Percentiles rank a stretch among this genome's conserved stretches.
These are phyloP conservation scores for Antrozous pallidus DNA, from an alignment of 2,797 vertebrate genomes.

Conservation along the genomic window DNA sequence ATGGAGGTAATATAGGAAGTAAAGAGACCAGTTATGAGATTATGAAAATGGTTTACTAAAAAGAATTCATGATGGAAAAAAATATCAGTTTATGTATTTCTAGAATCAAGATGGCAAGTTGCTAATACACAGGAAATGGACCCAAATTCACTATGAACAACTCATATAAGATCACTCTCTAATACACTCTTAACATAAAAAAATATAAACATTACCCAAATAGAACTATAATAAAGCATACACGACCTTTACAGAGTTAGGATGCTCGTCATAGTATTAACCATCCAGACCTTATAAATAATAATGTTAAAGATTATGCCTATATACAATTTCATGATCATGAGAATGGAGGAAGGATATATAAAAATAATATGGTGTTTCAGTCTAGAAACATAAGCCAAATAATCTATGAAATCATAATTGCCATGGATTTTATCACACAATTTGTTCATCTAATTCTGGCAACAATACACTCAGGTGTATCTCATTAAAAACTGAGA, in stretches of 20 bases:
- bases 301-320: not conserved
- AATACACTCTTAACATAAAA: not conserved
- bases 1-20: not conserved
- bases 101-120: too few relatives aligned
- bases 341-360: not conserved
- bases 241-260: not conserved
- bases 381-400: not conserved
- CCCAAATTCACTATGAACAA: not conserved
- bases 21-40: not conserved
- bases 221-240: conserved; percentile 9
- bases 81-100: too few relatives aligned
- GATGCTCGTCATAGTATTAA: not conserved
- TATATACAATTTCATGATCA: not conserved
- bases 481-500: not conserved
- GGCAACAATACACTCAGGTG: not conserved
- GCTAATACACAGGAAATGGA: too few relatives aligned
- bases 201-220: not conserved
- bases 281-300: not conserved
- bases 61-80: too few relatives aligned
- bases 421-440: not conserved
- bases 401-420: not conserved
- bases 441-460: not conserved
- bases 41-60: not conserved
- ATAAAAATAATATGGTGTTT: not conserved
- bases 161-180: not conserved